Evolutionary conservation across 1,140 invertebrate species (phyloP).

Genomic region (Pristionchus pacificus): DNA sequence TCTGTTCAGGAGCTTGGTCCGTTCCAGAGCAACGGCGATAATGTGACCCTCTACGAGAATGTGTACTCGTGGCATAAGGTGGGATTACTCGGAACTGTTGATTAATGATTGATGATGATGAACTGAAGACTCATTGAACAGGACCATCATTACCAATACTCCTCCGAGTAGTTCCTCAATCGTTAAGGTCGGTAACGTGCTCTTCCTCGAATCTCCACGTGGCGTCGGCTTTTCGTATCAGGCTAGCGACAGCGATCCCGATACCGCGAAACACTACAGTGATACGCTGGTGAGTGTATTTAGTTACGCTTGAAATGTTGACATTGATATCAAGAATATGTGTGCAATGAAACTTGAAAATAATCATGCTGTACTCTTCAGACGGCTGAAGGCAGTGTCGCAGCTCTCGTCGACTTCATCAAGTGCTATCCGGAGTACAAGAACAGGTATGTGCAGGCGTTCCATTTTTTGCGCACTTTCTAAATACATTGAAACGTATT

Average conservation of each 20-base stretch:
- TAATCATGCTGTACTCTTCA: no score
- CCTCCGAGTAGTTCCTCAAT: no score
- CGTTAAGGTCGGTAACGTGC: conserved; percentile 72
- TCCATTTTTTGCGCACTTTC: no score
- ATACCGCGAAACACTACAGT: neutral
- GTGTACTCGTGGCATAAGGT: conserved; percentile 62
- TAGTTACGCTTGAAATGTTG: no score
- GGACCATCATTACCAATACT: no score
- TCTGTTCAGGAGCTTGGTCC: conserved; percentile 62
- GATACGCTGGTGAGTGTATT: neutral
- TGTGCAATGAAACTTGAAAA: no score
- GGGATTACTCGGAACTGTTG: neutral
- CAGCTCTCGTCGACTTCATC: conserved; percentile 61
- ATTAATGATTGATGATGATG: neutral
- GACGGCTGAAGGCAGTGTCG: conserved; percentile 58
- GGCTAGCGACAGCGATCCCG: conserved; percentile 27
- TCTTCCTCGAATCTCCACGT: conserved; percentile 63
- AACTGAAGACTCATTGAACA: no score
- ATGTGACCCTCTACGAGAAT: conserved; percentile 57
- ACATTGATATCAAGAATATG: no score
- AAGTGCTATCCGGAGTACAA: conserved; percentile 61
- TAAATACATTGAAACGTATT: no score
- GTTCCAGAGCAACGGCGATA: conserved; percentile 52
- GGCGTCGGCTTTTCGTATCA: conserved; percentile 64
- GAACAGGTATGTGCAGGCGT: no score